These are phyloP conservation scores for Zaprionus lachaisei DNA, from an alignment of 1,140 invertebrate genomes.

Conservation along the genomic window DNA sequence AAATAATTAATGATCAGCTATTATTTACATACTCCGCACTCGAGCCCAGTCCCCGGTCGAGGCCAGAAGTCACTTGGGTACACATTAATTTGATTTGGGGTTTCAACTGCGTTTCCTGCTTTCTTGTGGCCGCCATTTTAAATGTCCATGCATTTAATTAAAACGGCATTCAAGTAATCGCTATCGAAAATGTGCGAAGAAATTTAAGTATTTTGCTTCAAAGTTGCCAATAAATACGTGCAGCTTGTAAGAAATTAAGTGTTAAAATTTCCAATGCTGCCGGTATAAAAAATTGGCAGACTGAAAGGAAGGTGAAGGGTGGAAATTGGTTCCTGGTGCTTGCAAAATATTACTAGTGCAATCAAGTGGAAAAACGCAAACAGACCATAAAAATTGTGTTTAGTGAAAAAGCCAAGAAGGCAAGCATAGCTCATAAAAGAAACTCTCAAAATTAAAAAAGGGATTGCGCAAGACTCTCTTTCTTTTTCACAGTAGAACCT, in stretches of 20 bases:
- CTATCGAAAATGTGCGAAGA: constrained; percentile 9
- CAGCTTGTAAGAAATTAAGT: background rate
- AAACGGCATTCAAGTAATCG: constrained; percentile 42
- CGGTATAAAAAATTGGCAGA: constrained; percentile 59
- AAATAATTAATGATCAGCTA: constrained; percentile 67
- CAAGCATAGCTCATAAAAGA: constrained; percentile 53
- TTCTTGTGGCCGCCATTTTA: constrained; percentile 43
- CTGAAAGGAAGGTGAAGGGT: constrained; percentile 22
- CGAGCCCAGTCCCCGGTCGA: constrained; percentile 2
- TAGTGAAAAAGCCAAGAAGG: constrained; percentile 75
- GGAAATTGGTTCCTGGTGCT: constrained; percentile 15
- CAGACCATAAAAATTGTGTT: constrained; percentile 80
- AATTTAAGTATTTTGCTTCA: constrained; percentile 40
- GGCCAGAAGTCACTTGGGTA: constrained; percentile 25
- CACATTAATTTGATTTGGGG: constrained; percentile 65
- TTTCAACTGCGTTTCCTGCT: constrained; percentile 51
- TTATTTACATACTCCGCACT: constrained; percentile 61
- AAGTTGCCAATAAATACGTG: constrained; percentile 35
- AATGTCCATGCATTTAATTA: constrained; percentile 60
- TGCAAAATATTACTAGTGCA: constrained; percentile 82
- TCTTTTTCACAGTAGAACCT: background rate
- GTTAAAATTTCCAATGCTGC: background rate
- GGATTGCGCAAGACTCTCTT: constrained; percentile 26
- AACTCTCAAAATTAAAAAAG: constrained; percentile 42
- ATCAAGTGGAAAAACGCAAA: constrained; percentile 81